Evolutionary conservation across 2,797 vertebrate species (phyloP).

Genomic region (Poeciliopsis turneri): DNA sequence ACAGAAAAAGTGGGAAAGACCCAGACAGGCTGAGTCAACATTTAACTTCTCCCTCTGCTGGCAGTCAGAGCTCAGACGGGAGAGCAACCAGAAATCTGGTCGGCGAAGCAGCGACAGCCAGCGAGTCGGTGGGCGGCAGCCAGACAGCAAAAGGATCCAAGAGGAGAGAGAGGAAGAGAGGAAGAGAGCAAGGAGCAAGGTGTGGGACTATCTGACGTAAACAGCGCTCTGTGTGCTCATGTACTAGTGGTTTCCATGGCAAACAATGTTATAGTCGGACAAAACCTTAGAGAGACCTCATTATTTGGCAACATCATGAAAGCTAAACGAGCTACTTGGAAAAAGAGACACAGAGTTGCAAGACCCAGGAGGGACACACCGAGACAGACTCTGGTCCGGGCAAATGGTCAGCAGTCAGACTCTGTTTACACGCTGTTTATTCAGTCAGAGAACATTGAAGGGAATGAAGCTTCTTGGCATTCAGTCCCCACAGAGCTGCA

Average conservation of each 20-base stretch:
- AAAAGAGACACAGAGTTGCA: background rate
- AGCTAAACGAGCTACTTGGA: slow-evolving; percentile 20
- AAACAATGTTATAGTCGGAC: slow-evolving; percentile 30
- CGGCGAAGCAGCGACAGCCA: slow-evolving; percentile 14
- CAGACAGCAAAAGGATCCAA: slow-evolving; percentile 11
- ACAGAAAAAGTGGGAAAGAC: slow-evolving; percentile 24
- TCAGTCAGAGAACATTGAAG: slow-evolving; percentile 10
- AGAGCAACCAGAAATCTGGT: slow-evolving; percentile 56
- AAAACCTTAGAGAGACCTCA: slow-evolving; percentile 38
- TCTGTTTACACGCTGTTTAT: slow-evolving; percentile 17
- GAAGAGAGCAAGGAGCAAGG: slow-evolving; percentile 2
- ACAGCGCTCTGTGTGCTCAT: background rate
- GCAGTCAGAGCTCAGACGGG: slow-evolving; percentile 43
- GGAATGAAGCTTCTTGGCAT: background rate
- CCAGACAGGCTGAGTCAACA: slow-evolving; percentile 41
- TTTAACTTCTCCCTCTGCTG: slow-evolving; percentile 32
- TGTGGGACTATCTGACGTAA: slow-evolving; percentile 7
- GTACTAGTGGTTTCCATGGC: slow-evolving; percentile 41
- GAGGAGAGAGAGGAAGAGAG: slow-evolving; percentile 1
- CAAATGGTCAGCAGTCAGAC: slow-evolving; percentile 1
- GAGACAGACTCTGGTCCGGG: background rate
- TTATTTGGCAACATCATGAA: slow-evolving; percentile 43
- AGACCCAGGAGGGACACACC: slow-evolving; percentile 2
- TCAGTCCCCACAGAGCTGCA: background rate
- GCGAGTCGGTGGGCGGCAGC: slow-evolving; percentile 39